Evolutionary conservation across 2,888 invertebrate genomes (phyloP), one percentile per base, ranked within the genome.

Genomic region (Philopedon plagiatum): DNA sequence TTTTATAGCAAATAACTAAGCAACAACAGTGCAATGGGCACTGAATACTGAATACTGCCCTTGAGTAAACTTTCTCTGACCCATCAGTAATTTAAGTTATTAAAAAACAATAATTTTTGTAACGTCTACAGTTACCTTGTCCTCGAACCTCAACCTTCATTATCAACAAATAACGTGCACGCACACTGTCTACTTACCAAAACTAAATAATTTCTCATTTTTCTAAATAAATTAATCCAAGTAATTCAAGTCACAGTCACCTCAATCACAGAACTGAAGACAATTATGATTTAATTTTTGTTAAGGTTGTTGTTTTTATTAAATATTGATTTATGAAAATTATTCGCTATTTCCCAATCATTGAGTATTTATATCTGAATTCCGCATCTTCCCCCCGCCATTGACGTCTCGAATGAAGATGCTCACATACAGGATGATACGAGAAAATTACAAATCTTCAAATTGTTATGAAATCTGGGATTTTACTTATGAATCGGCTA

Each of bases 371-470:
- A 65, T 65, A 65, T 32, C 54, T 41, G 29, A 19, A 41, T 54
- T 65, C 65, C 65, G 65, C 65, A 65, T 65, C 65, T 65, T 65
- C 57, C 65, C 34, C 63, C 46, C 65, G 44, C 64, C 11, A 15
- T 15, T 32, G 9, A 37, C 49, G 23, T 9, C 29, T 23, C 39
- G 34, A 15, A 37, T 54, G 54, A 54, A 64, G 63, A 64, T 64
- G 63, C 63, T 64, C 13, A 51, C 9, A 34, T 62, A 62, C 49
- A 62, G 62, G 32, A 32, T 49, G 62, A 26, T 26, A 49, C 49
- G 26, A n/a, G 26, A 26, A 49, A 49, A 49, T n/a, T 21, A 5
- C 5, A 4, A 49, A 23, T 49, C 5, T 21, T 49, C n/a, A 2
- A 21, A 23, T 23, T 7, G 5, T 11, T 5, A 11, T 9, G n/a